phyloP scores from a whole-genome alignment of 30 jellyfish, hydroid and myxozoan species.

The Catostylus mosaicus region DNA sequence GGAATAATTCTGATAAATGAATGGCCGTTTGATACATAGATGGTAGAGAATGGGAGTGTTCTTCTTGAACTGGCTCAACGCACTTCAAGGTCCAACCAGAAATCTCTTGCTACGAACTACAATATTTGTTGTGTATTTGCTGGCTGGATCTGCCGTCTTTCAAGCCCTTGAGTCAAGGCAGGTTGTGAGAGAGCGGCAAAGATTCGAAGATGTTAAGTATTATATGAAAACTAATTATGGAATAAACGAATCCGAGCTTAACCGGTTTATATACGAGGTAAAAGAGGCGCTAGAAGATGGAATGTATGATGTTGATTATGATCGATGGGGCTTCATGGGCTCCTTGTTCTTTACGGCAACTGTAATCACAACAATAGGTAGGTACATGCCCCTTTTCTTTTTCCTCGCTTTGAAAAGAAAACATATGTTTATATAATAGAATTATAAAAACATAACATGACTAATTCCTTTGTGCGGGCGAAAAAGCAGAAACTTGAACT shows the following conservation, averaged over 20 bases:
- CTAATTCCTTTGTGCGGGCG: too few relatives aligned
- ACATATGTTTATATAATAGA: neutral
- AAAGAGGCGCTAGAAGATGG: slow-evolving; percentile 90
- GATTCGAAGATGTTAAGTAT: slow-evolving; percentile 72
- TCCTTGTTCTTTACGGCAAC: slow-evolving; percentile 91
- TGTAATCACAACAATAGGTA: slow-evolving; percentile 92
- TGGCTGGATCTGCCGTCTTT: slow-evolving; percentile 90
- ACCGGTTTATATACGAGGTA: slow-evolving; percentile 67
- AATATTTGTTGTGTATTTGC: slow-evolving; percentile 68
- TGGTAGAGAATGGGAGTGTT: slow-evolving; percentile 87
- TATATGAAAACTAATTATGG: slow-evolving; percentile 72
- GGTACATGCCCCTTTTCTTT: slow-evolving; percentile 18
- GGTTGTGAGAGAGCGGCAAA: slow-evolving; percentile 54
- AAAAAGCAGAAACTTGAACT: too few relatives aligned
- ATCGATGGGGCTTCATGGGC: slow-evolving; percentile 96
- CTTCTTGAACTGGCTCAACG: slow-evolving; percentile 84
- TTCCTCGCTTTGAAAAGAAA: neutral
- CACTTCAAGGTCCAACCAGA: slow-evolving; percentile 89
- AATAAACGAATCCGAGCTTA: slow-evolving; percentile 78
- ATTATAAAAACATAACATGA: neutral
- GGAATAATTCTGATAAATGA: slow-evolving; percentile 1
- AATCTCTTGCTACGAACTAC: slow-evolving; percentile 76
- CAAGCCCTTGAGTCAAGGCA: slow-evolving; percentile 80
- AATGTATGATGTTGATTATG: slow-evolving; percentile 78
- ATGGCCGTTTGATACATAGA: neutral